Conservation (phyloP, 2,888 invertebrate genomes). For the Noctua janthe region DNA sequence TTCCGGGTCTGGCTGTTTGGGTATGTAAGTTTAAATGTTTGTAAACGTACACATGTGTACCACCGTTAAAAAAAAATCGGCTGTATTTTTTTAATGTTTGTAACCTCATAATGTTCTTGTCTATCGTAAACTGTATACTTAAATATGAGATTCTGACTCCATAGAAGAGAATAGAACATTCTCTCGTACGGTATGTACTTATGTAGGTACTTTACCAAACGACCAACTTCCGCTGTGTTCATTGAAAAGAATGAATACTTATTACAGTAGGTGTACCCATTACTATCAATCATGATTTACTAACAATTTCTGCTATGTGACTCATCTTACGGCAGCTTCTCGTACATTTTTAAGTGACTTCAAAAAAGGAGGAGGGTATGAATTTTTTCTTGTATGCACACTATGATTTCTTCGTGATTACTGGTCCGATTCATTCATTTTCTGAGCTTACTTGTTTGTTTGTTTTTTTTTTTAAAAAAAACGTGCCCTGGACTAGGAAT, state of each 20-base stretch:
- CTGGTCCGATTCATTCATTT: background rate
- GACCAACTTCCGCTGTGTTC: conserved; percentile 24
- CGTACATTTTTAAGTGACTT: background rate
- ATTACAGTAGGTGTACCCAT: conserved; percentile 19
- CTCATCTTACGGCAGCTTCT: conserved; percentile 15
- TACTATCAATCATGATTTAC: conserved; percentile 40
- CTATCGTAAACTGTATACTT: no score
- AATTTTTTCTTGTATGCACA: no score
- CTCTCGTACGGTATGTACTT: background rate
- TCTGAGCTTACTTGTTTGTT: no score
- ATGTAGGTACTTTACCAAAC: conserved; percentile 16
- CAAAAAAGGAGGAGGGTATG: background rate
- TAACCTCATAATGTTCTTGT: no score
- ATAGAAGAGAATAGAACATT: conserved; percentile 22
- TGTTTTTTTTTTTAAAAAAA: no score
- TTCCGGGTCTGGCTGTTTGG: no score
- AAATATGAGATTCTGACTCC: no score
- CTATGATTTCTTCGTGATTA: background rate
- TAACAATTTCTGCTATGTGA: background rate
- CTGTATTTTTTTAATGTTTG: no score
- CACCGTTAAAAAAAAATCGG: no score
- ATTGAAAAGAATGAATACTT: conserved; percentile 44
- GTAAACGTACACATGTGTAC: no score
- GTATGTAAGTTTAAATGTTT: no score
- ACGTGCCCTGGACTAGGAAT: no score